Conservation (phyloP, 2,888 invertebrate species). For the Limnephilus rhombicus region DNA sequence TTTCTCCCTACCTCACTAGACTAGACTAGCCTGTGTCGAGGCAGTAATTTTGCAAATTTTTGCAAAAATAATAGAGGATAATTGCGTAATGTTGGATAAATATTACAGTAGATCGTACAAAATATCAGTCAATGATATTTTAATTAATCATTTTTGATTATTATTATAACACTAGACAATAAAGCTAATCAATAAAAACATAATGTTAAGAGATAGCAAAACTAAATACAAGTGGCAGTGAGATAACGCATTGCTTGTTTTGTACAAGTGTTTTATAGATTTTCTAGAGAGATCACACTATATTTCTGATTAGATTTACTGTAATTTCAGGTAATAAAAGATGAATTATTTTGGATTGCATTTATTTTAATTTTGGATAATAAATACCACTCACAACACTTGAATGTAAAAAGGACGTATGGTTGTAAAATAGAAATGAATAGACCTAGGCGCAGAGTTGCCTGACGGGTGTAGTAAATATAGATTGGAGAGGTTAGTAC, state of each 20-base stretch:
- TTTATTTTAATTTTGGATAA: not conserved
- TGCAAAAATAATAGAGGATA: too few relatives aligned
- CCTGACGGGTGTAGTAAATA: not conserved
- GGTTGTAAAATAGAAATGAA: not conserved
- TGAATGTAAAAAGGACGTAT: not conserved
- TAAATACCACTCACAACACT: not conserved
- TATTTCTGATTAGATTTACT: not conserved
- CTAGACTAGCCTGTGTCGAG: too few relatives aligned
- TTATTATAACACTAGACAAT: not conserved
- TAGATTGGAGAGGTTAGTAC: slow-evolving; percentile 21
- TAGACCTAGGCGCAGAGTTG: not conserved
- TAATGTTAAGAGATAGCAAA: not conserved
- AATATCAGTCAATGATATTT: not conserved
- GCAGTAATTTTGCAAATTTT: too few relatives aligned
- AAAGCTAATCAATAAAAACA: not conserved
- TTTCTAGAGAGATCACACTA: not conserved
- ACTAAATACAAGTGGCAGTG: not conserved
- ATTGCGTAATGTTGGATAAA: not conserved
- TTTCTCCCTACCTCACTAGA: too few relatives aligned
- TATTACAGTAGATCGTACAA: not conserved
- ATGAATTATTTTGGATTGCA: not conserved
- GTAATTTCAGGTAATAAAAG: not conserved
- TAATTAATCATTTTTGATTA: not conserved
- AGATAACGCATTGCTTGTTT: not conserved
- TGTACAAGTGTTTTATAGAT: not conserved